Evolutionary conservation across 2,113 vertebrate genomes (phyloP).

Genomic region (Oxyruncus cristatus): DNA sequence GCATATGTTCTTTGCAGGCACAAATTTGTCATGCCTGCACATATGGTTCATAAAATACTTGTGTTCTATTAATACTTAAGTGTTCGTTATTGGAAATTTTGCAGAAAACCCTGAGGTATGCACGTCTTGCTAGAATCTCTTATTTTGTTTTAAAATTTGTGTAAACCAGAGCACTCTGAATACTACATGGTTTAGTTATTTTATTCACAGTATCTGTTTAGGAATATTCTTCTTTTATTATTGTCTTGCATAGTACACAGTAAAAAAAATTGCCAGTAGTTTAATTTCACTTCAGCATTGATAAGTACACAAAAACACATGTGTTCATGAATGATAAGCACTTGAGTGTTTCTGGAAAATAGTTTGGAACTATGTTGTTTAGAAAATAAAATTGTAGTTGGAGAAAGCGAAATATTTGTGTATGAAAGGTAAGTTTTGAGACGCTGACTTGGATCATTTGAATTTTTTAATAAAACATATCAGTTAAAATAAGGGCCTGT

Average conservation of each 20-base stretch:
- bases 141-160: neutral
- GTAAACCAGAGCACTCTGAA: neutral
- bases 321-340: neutral
- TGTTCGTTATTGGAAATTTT: neutral
- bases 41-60: neutral
- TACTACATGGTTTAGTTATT: neutral
- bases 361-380: neutral
- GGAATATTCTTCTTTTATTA: neutral
- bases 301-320: neutral
- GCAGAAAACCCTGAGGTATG: neutral
- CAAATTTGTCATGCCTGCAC: neutral
- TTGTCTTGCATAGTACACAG: neutral
- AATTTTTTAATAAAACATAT: neutral
- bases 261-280: neutral
- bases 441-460: neutral
- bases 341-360: constrained; percentile 9
- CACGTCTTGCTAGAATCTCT: neutral
- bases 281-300: neutral
- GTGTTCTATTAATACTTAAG: neutral
- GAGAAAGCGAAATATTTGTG: neutral
- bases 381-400: neutral
- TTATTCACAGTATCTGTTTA: neutral
- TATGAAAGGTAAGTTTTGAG: neutral
- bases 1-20: neutral
- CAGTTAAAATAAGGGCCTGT: neutral